These are phyloP conservation scores for Centropus unirufus DNA, from an alignment of 2,113 vertebrate genomes.

Conservation along the genomic window DNA sequence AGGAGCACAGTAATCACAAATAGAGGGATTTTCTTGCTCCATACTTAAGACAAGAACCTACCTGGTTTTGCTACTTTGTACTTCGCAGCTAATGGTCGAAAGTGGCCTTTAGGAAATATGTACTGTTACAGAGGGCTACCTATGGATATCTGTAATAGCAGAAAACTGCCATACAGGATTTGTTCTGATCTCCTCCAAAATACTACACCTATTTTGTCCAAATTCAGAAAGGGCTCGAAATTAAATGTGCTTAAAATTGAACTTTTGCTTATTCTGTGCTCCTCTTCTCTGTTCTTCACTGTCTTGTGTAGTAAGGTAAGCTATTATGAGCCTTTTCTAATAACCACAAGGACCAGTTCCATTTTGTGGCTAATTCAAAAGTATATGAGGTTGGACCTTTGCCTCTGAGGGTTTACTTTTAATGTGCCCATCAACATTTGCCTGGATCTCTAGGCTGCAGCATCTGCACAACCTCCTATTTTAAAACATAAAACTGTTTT, in stretches of 20 bases:
- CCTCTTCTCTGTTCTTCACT: neutral
- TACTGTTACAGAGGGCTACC: neutral
- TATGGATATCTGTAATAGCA: neutral
- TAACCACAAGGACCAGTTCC: neutral
- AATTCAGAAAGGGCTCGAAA: neutral
- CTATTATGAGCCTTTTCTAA: neutral
- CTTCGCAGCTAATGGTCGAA: neutral
- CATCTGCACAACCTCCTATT: neutral
- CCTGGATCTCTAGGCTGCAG: neutral
- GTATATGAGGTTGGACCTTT: neutral
- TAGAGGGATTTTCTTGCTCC: neutral
- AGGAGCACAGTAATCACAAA: neutral
- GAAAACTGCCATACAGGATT: neutral
- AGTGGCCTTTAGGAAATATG: neutral
- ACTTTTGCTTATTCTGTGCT: neutral
- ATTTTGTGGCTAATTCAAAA: neutral
- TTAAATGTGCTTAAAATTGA: neutral
- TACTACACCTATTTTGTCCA: neutral
- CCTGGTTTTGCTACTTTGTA: neutral
- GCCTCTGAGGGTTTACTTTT: neutral
- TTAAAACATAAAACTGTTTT: neutral
- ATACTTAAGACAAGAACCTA: neutral
- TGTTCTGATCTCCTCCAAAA: neutral
- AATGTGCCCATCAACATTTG: neutral
- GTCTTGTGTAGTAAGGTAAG: neutral